Conservation (phyloP, 2,888 invertebrate species). For the Buathra laborator region DNA sequence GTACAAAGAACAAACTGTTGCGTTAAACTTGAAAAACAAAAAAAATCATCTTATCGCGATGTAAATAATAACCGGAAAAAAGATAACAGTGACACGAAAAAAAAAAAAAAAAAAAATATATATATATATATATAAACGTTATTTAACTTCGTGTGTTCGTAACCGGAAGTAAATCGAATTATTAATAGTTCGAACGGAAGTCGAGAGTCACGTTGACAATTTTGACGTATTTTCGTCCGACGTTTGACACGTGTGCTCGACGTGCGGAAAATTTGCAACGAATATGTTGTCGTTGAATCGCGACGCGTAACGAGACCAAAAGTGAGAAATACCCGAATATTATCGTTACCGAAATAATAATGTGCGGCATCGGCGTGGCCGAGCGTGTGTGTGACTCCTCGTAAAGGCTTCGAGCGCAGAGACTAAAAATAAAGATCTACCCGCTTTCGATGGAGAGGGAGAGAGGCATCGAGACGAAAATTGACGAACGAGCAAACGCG, state of each 20-base stretch:
- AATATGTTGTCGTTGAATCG: conserved; percentile 27
- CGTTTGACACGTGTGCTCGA: conserved; percentile 52
- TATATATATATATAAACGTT: not conserved
- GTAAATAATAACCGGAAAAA: conserved; percentile 1
- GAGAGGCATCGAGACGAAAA: conserved; percentile 42
- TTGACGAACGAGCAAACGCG: conserved; percentile 49
- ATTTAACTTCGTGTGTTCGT: conserved; percentile 1
- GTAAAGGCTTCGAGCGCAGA: conserved; percentile 41
- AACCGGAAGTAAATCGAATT: not conserved
- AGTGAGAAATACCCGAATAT: conserved; percentile 32
- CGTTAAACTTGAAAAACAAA: conserved; percentile 11
- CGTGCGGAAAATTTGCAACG: not conserved
- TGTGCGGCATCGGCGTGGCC: conserved; percentile 45
- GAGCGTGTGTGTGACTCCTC: conserved; percentile 61
- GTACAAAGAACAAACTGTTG: conserved; percentile 5
- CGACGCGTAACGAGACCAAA: conserved; percentile 12
- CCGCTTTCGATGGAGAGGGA: not conserved
- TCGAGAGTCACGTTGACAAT: conserved; percentile 15
- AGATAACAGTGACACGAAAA: conserved; percentile 25
- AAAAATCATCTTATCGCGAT: conserved; percentile 8
- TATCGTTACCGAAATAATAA: conserved; percentile 59
- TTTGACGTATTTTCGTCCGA: conserved; percentile 29
- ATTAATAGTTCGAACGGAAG: conserved; percentile 17
- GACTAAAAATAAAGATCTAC: conserved; percentile 68
- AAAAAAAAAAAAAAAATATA: not conserved